Evolutionary conservation across 2,888 invertebrate genomes (phyloP).

Genomic region (Deladenus siricidicola): DNA sequence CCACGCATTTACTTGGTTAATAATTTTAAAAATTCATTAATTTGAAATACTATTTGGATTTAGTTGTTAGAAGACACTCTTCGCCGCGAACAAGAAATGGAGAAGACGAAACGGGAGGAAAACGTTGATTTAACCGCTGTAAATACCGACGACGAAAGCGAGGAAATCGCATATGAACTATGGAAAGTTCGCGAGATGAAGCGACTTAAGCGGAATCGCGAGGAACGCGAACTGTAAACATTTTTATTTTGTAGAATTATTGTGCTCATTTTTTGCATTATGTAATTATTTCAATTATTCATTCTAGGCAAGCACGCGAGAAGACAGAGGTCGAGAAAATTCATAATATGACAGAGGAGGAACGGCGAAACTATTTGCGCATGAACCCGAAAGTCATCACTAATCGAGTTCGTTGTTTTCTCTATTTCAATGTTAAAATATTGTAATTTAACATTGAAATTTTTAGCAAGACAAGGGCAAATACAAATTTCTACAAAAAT

Average conservation of each 20-base stretch:
- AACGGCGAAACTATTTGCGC: conserved; percentile 76
- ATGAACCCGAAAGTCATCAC: conserved; percentile 83
- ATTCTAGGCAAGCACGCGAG: conserved; percentile 35
- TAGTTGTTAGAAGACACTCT: conserved; percentile 79
- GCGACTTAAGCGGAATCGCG: conserved; percentile 87
- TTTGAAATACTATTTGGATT: too few relatives aligned
- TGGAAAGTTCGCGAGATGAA: conserved; percentile 97
- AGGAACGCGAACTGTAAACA: conserved; percentile 81
- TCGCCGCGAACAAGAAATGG: conserved; percentile 69
- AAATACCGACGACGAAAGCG: conserved; percentile 52
- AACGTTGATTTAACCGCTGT: conserved; percentile 44
- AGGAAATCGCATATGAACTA: conserved; percentile 61
- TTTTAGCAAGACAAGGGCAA: conserved; percentile 76
- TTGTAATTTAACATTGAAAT: conserved; percentile 1
- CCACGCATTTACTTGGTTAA: too few relatives aligned
- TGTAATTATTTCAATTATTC: neutral
- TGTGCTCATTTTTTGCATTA: neutral
- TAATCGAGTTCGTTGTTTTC: conserved; percentile 63
- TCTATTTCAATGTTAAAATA: neutral
- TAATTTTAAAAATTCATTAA: too few relatives aligned
- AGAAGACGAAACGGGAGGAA: conserved; percentile 58
- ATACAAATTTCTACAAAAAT: conserved; percentile 98
- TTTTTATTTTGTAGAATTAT: too few relatives aligned
- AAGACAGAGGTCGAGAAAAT: conserved; percentile 68
- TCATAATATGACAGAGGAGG: conserved; percentile 89